phyloP scores from a whole-genome alignment of 2,888 invertebrate genomes.

The Aproaerema taeniolella region DNA sequence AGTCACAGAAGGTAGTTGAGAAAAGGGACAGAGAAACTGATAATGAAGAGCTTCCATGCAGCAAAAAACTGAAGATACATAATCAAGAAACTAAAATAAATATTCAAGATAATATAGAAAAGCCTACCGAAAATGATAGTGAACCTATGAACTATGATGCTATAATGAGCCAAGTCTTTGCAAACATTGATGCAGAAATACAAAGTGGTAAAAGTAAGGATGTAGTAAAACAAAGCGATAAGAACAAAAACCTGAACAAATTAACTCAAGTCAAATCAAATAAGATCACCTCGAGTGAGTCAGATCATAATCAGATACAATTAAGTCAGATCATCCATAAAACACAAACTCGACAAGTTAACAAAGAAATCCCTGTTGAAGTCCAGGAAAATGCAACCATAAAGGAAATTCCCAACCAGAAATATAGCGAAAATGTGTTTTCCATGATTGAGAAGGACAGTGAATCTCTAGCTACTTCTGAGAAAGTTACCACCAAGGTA shows the following conservation, averaged over 20 bases:
- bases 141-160: constrained; percentile 54
- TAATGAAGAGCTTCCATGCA: constrained; percentile 30
- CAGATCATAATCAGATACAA: constrained; percentile 1
- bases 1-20: constrained; percentile 33
- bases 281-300: too few species aligned
- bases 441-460: constrained; percentile 45
- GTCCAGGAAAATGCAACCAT: constrained; percentile 1
- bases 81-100: constrained; percentile 10
- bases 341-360: constrained; percentile 24
- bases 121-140: constrained; percentile 34
- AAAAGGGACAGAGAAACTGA: constrained; percentile 42
- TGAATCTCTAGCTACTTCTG: constrained; percentile 22
- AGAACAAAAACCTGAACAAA: constrained; percentile 7
- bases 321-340: constrained; percentile 27
- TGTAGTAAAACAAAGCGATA: too few species aligned
- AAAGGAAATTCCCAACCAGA: constrained; percentile 25
- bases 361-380: neutral
- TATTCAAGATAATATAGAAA: too few species aligned
- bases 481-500: constrained; percentile 28
- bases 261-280: constrained; percentile 3
- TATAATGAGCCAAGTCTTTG: constrained; percentile 58
- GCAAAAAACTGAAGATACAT: constrained; percentile 43
- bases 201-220: constrained; percentile 16
- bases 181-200: constrained; percentile 61
- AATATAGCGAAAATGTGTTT: constrained; percentile 62